Percentiles rank a stretch among this genome's conserved stretches.
Evolutionary conservation across 2,113 vertebrate genomes (phyloP).

Genomic region (Myrmecobius fasciatus): DNA sequence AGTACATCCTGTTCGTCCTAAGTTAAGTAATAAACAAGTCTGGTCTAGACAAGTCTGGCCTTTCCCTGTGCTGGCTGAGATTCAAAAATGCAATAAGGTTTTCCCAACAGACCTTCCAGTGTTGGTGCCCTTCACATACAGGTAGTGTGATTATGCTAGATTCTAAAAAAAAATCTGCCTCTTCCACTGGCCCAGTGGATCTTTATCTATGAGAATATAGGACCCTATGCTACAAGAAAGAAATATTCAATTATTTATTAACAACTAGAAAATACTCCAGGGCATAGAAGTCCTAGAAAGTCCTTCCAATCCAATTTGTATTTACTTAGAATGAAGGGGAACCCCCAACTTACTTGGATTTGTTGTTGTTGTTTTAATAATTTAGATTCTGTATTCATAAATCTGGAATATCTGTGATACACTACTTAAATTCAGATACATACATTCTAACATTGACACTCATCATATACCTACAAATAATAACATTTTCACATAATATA

Average conservation of each 20-base stretch:
- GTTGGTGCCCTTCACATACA: neutral
- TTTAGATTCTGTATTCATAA: neutral
- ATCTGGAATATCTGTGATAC: neutral
- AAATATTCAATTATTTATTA: neutral
- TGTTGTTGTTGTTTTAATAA: neutral
- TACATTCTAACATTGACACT: neutral
- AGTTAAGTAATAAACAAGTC: neutral
- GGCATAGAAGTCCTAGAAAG: neutral
- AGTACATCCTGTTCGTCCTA: neutral
- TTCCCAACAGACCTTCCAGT: neutral
- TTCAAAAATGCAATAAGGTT: conserved; percentile 1
- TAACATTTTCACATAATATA: neutral
- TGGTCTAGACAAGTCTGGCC: neutral
- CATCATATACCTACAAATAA: neutral
- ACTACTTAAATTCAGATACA: neutral
- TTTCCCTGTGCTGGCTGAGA: neutral
- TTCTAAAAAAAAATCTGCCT: neutral
- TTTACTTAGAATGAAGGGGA: neutral
- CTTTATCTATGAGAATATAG: neutral
- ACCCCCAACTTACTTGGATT: neutral
- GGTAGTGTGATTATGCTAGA: neutral
- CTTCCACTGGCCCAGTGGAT: neutral
- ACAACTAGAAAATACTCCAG: neutral
- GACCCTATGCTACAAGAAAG: neutral
- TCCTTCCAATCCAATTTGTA: neutral